Evolutionary conservation across 2,113 vertebrate genomes (phyloP).

Genomic region (Pteruthius melanotis): DNA sequence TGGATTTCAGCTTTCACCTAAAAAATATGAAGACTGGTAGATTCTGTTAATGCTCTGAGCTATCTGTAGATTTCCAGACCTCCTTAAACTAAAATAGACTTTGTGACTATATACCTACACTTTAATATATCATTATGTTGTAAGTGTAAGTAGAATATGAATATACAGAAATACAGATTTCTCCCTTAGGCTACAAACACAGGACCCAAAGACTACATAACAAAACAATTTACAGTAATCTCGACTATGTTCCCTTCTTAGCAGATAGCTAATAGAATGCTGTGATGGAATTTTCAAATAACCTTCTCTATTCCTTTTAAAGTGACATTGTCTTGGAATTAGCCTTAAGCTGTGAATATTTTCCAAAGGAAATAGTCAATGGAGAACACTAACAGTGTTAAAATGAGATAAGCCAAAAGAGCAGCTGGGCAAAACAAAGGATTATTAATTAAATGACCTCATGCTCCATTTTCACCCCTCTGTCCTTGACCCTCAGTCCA

Average conservation of each 20-base stretch:
- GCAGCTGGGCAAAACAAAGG: neutral
- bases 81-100: neutral
- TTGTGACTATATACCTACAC: neutral
- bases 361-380: neutral
- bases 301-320: neutral
- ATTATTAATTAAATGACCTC: neutral
- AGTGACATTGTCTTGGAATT: neutral
- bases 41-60: neutral
- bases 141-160: neutral
- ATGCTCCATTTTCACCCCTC: neutral
- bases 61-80: neutral
- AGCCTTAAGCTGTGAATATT: neutral
- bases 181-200: neutral
- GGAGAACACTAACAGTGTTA: neutral
- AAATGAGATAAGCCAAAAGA: neutral
- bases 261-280: neutral
- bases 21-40: neutral
- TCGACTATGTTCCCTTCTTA: neutral
- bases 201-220: neutral
- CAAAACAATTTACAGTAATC: neutral
- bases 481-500: neutral
- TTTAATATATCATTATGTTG: neutral
- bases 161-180: neutral
- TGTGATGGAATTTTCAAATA: neutral
- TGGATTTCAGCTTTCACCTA: neutral